Percentiles rank a stretch among this genome's conserved stretches.
Conservation (phyloP, 1,140 invertebrate species). For the Pachyrhynchus sulphureomaculatus region DNA sequence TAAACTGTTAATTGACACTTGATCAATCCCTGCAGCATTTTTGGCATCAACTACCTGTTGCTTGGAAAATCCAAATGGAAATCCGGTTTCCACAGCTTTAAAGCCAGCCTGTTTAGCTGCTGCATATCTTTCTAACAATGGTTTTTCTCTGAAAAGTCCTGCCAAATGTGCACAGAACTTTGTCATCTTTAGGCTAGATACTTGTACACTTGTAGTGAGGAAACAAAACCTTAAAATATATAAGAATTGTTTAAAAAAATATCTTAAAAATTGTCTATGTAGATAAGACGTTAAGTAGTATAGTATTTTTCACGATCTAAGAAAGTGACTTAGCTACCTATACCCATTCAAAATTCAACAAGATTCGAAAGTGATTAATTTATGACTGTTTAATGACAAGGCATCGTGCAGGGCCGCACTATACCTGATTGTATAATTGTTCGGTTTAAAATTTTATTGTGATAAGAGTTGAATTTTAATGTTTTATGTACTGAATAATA, state of each 20-base stretch:
- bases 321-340: too few species aligned
- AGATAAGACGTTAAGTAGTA: too few species aligned
- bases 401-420: too few species aligned
- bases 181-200: slow-evolving; percentile 46
- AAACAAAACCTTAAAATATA: slow-evolving; percentile 13
- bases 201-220: neutral
- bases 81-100: slow-evolving; percentile 79
- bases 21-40: slow-evolving; percentile 68
- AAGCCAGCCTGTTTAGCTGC: slow-evolving; percentile 81
- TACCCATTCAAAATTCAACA: too few species aligned
- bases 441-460: too few species aligned
- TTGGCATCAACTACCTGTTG: slow-evolving; percentile 69
- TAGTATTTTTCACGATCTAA: too few species aligned
- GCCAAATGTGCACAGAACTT: slow-evolving; percentile 87
- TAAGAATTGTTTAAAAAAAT: neutral
- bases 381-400: too few species aligned
- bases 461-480: too few species aligned
- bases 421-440: too few species aligned
- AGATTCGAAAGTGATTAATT: too few species aligned
- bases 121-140: slow-evolving; percentile 71
- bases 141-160: slow-evolving; percentile 83
- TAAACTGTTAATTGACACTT: slow-evolving; percentile 80
- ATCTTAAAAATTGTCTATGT: too few species aligned
- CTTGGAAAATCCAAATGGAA: slow-evolving; percentile 69
- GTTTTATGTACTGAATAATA: too few species aligned